Percentiles rank a stretch among this genome's conserved stretches.
phyloP scores from a whole-genome alignment of 2,888 invertebrate species.

The Clitarchus hookeri region DNA sequence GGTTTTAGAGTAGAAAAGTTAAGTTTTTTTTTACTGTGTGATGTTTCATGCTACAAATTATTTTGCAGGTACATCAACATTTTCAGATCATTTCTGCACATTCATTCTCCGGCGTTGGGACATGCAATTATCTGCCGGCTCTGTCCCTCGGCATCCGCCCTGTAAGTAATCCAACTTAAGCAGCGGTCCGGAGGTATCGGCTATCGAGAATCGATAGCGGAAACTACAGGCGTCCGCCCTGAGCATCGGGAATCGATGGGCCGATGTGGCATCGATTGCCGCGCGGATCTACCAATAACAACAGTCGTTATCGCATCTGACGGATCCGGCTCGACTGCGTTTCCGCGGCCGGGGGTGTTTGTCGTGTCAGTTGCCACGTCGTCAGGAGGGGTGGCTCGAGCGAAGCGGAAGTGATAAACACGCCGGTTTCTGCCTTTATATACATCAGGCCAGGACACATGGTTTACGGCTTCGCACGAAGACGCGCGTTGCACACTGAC shows the following conservation, averaged over 20 bases:
- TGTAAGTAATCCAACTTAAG: background rate
- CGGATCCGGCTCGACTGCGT: background rate
- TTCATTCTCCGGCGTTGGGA: no score
- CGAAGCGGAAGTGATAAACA: background rate
- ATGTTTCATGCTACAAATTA: no score
- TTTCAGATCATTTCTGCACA: no score
- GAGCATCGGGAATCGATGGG: constrained; percentile 6
- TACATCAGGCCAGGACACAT: no score
- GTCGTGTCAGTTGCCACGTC: background rate
- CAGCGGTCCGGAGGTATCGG: constrained; percentile 26
- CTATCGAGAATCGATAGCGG: constrained; percentile 31
- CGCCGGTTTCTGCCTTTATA: no score
- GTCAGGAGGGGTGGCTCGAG: background rate
- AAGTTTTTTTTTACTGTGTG: no score
- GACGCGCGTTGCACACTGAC: no score
- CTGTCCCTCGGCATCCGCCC: background rate
- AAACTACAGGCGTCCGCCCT: background rate
- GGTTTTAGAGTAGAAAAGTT: no score
- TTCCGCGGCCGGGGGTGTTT: background rate
- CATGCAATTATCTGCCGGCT: no score
- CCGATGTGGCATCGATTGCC: background rate
- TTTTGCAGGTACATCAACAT: no score
- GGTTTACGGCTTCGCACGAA: no score
- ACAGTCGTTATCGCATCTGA: constrained; percentile 2
- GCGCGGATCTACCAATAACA: constrained; percentile 14